Base-by-base conservation (phyloP, 2,797 vertebrate genomes). In the Odontamblyopus lacepedii region DNA sequence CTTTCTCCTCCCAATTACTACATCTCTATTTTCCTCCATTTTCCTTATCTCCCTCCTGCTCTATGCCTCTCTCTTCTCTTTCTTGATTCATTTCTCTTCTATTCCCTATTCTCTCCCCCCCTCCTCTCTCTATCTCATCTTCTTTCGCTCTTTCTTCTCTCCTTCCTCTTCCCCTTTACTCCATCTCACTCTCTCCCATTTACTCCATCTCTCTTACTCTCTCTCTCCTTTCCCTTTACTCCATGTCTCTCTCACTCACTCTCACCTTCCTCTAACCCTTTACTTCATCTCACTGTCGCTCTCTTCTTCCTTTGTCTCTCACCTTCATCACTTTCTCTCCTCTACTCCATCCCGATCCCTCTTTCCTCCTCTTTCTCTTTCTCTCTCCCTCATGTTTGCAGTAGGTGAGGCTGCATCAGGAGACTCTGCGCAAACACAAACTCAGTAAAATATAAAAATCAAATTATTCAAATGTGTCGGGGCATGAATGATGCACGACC, bases 401-500 rank as follows among this genome's bases (percentile, higher is more conserved):
- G 76, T 70, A 79, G 80, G 74, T 70, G 76, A 79, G 81, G 87
- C 78, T 71, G 80, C 70, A 23, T 23, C 23, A 23, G 80, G 74
- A 72, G 76, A 79, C 79, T 89, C 78, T 71, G 80, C 70, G 67
- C 83, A 77, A 71, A 73, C 67, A 70, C 65, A 78, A 83, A 86
- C 84, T 84, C 81, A 76, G 79, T 53, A 53, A 53, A 53, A 53
- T 7, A 53, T 0, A 50, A 15, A 15, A 15, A 50, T 2, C 16
- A 18, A 50, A 50, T 23, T 23, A 53, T 51, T 76, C 72, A 79
- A 76, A 83, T 78, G 78, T 78, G 0, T 68, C 79, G 80, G 82
- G 83, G 83, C 60, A 74, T 64, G 83, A 73, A 82, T 89, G 88
- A 89, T 88, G 84, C 79, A 90, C 70, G 78, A 78, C 0, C 23